phyloP scores from a whole-genome alignment of 2,113 vertebrate genomes.

The Vidua macroura region DNA sequence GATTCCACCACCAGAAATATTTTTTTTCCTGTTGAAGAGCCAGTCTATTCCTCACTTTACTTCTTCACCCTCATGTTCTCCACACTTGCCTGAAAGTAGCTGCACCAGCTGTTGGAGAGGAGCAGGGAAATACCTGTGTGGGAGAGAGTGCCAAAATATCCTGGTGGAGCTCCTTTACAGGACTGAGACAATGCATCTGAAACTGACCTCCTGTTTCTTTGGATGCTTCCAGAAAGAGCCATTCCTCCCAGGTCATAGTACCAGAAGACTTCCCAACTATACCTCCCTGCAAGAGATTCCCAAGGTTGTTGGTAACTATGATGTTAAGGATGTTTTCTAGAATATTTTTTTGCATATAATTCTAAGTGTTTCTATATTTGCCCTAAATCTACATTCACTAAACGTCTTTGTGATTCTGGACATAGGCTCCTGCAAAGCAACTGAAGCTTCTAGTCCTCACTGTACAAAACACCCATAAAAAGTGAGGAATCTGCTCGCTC shows the following conservation, averaged over 20 bases:
- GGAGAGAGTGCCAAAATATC: neutral
- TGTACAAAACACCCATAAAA: neutral
- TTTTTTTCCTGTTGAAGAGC: neutral
- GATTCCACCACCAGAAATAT: neutral
- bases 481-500: neutral
- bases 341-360: neutral
- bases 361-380: neutral
- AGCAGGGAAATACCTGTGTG: neutral
- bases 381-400: neutral
- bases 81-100: conserved; percentile 1
- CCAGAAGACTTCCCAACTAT: conserved; percentile 15
- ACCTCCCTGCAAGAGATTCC: conserved; percentile 29
- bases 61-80: neutral
- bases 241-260: conserved; percentile 13
- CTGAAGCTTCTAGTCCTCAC: neutral
- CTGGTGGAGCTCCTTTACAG: neutral
- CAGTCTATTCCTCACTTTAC: neutral
- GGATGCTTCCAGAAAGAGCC: conserved; percentile 14
- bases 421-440: neutral
- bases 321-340: neutral
- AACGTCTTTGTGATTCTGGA: neutral
- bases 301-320: conserved; percentile 7
- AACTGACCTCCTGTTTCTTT: conserved; percentile 18
- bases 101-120: neutral
- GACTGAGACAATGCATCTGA: neutral